Conservation (phyloP, 2,113 vertebrate genomes). For the Theropithecus gelada region DNA sequence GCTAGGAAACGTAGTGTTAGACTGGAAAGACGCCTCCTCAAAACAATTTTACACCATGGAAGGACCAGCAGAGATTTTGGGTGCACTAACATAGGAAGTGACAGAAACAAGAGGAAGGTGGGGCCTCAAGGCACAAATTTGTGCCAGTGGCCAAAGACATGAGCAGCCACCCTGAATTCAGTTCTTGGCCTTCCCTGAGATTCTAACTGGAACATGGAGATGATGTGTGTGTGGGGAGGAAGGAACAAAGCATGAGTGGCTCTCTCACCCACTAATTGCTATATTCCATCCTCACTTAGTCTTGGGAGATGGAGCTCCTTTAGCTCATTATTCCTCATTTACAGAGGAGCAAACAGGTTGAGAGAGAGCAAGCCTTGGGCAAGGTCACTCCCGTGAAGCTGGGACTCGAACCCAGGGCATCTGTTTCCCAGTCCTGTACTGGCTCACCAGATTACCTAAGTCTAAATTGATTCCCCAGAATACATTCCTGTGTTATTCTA, state of each 20-base stretch:
- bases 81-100: neutral
- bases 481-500: neutral
- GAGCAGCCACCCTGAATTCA: neutral
- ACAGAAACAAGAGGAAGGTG: neutral
- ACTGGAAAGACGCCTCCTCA: neutral
- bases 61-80: neutral
- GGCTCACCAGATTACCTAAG: neutral
- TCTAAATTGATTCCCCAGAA: neutral
- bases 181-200: neutral
- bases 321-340: neutral
- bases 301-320: neutral
- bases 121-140: neutral
- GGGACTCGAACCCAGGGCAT: neutral
- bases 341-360: neutral
- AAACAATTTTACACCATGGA: neutral
- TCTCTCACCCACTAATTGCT: neutral
- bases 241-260: rapidly evolving
- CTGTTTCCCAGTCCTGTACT: neutral
- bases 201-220: neutral
- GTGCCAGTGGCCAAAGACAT: neutral
- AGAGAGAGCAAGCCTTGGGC: neutral
- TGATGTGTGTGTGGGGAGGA: no score
- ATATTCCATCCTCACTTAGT: neutral
- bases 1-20: neutral
- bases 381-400: neutral